These are phyloP conservation scores for Nesometra sesokonis DNA, from an alignment of 35 echinoderm and acorn worm genomes.

Conservation along the genomic window DNA sequence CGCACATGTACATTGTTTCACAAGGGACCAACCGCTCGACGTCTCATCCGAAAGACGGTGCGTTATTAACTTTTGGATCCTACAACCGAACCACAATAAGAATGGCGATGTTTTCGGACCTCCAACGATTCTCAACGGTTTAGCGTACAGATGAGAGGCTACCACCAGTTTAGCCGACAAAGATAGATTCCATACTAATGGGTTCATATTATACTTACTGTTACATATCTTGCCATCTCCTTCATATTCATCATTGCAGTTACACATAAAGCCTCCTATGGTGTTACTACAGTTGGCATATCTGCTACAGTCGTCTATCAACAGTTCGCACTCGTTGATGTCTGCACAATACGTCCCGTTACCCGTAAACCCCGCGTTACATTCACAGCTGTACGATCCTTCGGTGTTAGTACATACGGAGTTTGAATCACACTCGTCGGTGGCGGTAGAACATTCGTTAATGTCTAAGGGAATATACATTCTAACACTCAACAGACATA, in stretches of 20 bases:
- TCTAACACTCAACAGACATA: no score
- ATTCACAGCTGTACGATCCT: constrained; percentile 41
- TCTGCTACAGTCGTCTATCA: not conserved
- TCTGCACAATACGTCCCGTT: constrained; percentile 36
- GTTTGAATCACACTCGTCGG: not conserved
- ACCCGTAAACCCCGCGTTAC: constrained; percentile 38
- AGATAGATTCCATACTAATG: not conserved
- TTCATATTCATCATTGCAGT: constrained; percentile 10
- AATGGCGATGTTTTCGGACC: no score
- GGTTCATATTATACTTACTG: not conserved
- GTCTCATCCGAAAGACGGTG: no score
- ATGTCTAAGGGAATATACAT: not conserved
- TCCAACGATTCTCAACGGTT: no score
- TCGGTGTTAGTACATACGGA: not conserved
- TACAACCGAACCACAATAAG: no score
- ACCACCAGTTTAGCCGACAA: no score
- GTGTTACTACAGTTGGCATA: not conserved
- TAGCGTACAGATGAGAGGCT: no score
- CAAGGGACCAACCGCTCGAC: no score
- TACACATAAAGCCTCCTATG: not conserved
- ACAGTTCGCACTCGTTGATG: constrained; percentile 17
- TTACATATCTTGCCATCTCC: constrained; percentile 14
- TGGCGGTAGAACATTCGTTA: not conserved
- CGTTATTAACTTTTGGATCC: no score
- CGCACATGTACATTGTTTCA: no score